Conservation (phyloP, 1,140 invertebrate genomes). For the Tetramorium alpestre region DNA sequence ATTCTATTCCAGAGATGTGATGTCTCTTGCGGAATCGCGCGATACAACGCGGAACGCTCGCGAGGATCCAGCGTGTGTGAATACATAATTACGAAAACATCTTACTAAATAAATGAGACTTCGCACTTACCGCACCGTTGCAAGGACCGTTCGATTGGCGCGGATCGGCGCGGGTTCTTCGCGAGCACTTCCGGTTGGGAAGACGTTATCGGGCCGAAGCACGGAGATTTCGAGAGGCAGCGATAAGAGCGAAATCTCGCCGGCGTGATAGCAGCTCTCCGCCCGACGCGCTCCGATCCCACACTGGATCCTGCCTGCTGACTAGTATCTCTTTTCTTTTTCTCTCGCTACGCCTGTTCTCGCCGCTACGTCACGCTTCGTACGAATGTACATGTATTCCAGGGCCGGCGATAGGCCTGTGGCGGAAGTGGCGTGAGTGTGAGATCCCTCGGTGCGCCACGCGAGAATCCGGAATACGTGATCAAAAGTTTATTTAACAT, state of each 20-base stretch:
- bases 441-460: neutral
- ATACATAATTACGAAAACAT: neutral
- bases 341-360: neutral
- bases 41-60: neutral
- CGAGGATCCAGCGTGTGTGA: neutral
- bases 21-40: neutral
- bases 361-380: neutral
- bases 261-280: neutral
- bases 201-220: slow-evolving; percentile 5
- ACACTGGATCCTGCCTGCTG: neutral
- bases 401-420: slow-evolving; percentile 7
- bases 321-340: neutral
- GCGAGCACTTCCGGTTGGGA: slow-evolving; percentile 25
- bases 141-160: neutral
- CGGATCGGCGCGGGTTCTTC: neutral
- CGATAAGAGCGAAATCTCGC: neutral
- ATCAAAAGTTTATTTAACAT: neutral
- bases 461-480: neutral
- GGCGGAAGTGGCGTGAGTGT: neutral
- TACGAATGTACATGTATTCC: slow-evolving; percentile 7
- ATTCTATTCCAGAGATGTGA: neutral
- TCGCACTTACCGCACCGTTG: slow-evolving; percentile 12
- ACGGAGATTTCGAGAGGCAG: neutral
- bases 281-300: neutral
- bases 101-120: neutral